phyloP scores from a whole-genome alignment of 2,797 vertebrate genomes.

The Onychomys torridus region DNA sequence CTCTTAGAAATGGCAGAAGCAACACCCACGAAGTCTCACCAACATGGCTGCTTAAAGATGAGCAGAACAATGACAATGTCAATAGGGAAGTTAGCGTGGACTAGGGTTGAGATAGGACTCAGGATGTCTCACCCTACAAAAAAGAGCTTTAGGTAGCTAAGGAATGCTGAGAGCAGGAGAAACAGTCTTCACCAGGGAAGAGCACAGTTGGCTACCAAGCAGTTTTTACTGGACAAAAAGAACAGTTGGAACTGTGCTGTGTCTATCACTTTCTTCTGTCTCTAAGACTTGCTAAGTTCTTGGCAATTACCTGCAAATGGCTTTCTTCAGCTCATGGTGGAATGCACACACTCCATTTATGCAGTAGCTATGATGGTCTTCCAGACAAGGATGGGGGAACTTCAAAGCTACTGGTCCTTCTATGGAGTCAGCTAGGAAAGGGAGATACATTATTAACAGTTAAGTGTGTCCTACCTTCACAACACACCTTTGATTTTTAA shows the following conservation, averaged over 20 bases:
- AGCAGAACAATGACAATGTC: background rate
- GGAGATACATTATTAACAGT: background rate
- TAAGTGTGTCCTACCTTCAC: background rate
- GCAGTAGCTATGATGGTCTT: slow-evolving; percentile 87
- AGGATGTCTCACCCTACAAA: background rate
- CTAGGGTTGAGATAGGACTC: background rate
- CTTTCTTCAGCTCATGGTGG: slow-evolving; percentile 86
- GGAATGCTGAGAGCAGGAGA: background rate
- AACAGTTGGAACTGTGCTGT: background rate
- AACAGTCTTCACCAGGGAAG: background rate
- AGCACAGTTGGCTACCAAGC: background rate
- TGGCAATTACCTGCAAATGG: slow-evolving; percentile 88
- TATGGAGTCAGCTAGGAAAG: slow-evolving; percentile 76
- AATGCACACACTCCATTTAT: slow-evolving; percentile 88
- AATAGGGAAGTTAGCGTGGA: background rate
- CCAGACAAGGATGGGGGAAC: slow-evolving; percentile 85
- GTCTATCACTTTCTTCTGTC: background rate
- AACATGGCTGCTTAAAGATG: too few species aligned
- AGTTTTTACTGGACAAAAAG: background rate
- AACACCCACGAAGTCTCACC: background rate
- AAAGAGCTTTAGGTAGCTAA: background rate
- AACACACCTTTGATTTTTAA: background rate
- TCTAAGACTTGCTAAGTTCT: slow-evolving; percentile 1
- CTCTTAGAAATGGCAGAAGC: background rate
- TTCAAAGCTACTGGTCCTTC: slow-evolving; percentile 82